Evolutionary conservation across 2,888 invertebrate genomes (phyloP).

Genomic region (Lepidochitona cinerea): DNA sequence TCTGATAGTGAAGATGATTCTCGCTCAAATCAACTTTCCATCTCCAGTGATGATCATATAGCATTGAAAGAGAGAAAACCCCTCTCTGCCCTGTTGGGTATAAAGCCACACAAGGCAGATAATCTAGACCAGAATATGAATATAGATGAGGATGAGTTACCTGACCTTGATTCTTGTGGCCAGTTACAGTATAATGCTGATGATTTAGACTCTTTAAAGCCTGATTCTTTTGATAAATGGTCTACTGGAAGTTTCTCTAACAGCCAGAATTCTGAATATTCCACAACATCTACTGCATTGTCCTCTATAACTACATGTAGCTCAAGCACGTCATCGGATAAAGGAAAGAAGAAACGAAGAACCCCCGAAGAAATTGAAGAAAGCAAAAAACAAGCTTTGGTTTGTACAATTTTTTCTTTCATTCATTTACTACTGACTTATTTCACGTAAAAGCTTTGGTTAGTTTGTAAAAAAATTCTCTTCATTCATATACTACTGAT

Average conservation of each 20-base stretch:
- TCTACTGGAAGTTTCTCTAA: not conserved
- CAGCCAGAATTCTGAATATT: not conserved
- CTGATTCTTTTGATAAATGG: not conserved
- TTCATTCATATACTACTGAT: too few relatives aligned
- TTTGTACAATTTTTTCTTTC: too few relatives aligned
- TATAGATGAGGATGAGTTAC: constrained; percentile 8
- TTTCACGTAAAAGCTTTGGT: too few relatives aligned
- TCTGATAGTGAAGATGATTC: not conserved
- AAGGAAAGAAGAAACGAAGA: constrained; percentile 35
- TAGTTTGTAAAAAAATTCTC: too few relatives aligned
- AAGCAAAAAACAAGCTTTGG: constrained; percentile 30
- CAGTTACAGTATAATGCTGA: too few relatives aligned
- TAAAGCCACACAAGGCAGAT: too few relatives aligned
- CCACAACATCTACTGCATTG: not conserved
- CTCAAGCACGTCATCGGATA: not conserved
- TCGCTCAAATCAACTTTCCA: not conserved
- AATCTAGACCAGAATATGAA: too few relatives aligned
- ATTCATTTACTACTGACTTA: too few relatives aligned
- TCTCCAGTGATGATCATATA: not conserved
- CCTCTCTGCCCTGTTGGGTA: too few relatives aligned
- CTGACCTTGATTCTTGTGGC: not conserved
- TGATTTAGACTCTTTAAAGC: not conserved
- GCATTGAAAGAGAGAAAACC: not conserved
- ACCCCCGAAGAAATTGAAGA: constrained; percentile 46
- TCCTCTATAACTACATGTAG: not conserved